Evolutionary conservation across 2,888 invertebrate species (phyloP).

Genomic region (Ypsolopha sequella): DNA sequence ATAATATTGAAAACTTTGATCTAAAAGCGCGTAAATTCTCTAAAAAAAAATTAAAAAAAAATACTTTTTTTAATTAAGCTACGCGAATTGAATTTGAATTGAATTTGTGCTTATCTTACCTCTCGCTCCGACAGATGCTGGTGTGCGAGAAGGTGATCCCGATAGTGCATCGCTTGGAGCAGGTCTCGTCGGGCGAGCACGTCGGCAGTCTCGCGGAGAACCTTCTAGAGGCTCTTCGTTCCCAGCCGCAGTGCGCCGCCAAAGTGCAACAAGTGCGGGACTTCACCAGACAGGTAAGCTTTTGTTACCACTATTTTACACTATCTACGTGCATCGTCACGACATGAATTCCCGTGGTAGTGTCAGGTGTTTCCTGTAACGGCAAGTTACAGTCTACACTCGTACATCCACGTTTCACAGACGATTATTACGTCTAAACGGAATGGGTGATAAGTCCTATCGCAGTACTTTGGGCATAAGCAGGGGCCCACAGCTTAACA

Average conservation of each 20-base stretch:
- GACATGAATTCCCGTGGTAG: neutral
- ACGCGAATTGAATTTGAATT: too few relatives aligned
- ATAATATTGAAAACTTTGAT: too few relatives aligned
- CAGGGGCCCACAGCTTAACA: too few relatives aligned
- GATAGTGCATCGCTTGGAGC: conserved; percentile 96
- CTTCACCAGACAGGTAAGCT: conserved; percentile 79
- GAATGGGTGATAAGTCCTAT: too few relatives aligned
- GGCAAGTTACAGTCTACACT: too few relatives aligned
- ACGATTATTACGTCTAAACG: too few relatives aligned
- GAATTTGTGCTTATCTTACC: conserved; percentile 3
- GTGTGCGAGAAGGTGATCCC: conserved; percentile 92
- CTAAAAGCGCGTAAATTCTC: too few relatives aligned
- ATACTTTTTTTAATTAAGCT: too few relatives aligned
- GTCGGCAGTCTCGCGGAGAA: conserved; percentile 98
- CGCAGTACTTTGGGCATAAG: too few relatives aligned
- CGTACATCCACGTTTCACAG: too few relatives aligned
- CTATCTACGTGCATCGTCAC: neutral
- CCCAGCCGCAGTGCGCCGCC: conserved; percentile 82
- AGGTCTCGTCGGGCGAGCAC: conserved; percentile 97
- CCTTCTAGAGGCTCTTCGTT: conserved; percentile 86
- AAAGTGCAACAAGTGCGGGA: conserved; percentile 94
- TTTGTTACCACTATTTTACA: neutral
- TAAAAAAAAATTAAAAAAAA: too few relatives aligned
- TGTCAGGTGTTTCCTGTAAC: too few relatives aligned
- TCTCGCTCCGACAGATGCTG: conserved; percentile 67